Evolutionary conservation across 2,888 invertebrate species (phyloP).

Genomic region (Synanthedon formicaeformis): DNA sequence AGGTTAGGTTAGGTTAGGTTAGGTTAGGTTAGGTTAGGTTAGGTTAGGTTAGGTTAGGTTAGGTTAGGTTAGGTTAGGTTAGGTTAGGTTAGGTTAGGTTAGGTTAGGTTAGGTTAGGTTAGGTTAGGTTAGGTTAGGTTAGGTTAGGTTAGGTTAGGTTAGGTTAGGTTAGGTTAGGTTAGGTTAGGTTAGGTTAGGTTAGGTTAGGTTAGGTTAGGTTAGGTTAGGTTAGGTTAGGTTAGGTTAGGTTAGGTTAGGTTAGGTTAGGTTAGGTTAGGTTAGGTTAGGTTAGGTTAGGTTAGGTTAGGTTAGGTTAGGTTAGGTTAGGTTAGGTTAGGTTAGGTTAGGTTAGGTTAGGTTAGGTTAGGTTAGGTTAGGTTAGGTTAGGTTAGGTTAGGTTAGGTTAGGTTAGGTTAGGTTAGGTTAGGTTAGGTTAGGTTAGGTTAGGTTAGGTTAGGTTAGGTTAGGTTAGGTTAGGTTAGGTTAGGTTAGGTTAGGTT

Average conservation of each 20-base stretch:
- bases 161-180: too few relatives aligned
- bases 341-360: conserved; percentile 11
- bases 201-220: conserved; percentile 5
- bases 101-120: too few relatives aligned
- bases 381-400: conserved; percentile 6
- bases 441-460: conserved; percentile 8
- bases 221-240: conserved; percentile 11
- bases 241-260: conserved; percentile 10
- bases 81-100: too few relatives aligned
- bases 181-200: background rate
- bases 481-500: conserved; percentile 1
- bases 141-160: too few relatives aligned
- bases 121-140: too few relatives aligned
- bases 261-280: conserved; percentile 4
- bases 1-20: too few relatives aligned
- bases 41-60: too few relatives aligned
- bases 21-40: too few relatives aligned
- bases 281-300: conserved; percentile 6
- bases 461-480: conserved; percentile 3
- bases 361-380: conserved; percentile 9
- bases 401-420: conserved; percentile 6
- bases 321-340: conserved; percentile 10
- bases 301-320: conserved; percentile 8
- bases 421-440: conserved; percentile 7
- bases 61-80: too few relatives aligned